Evolutionary conservation across 1,140 invertebrate species (phyloP), one percentile per base, ranked within the genome.

Genomic region (Trachymyrmex septentrionalis): DNA sequence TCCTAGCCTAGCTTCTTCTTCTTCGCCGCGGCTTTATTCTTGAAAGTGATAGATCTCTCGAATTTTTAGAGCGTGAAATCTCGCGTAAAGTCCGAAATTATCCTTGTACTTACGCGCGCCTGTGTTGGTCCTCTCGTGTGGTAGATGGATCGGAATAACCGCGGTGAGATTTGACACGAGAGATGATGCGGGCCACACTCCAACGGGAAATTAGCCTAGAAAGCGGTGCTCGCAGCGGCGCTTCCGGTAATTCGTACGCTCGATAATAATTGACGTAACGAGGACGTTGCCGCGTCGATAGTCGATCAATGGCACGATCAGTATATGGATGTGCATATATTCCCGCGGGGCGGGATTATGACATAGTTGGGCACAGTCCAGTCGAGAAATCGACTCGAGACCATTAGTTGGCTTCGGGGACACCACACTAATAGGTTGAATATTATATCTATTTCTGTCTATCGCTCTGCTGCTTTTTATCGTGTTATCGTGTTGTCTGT

Each of bases 251-350:
- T 92, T 88, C 87, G 88, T 88, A 86, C 85, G 86, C 61, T 91
- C 87, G 85, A 92, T 91, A 92, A 91, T 92, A 92, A 92, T 92
- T 92, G 90, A 91, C 90, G 89, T 92, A 92, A 92, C 91, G 89
- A 91, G 90, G 90, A 92, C 85, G 86, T 44, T 44, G 38, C 38
- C 9, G 38, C 38, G 38, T 86, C 78, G 87, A 53, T 59, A 76
- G 27, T 24, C 90, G 90, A 91, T 91, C 88, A 87, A 87, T 91
- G 73, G 64, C 66, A 69, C 73, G 91, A 92, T 92, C 85, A 67
- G 86, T 86, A 76, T 82, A 86, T 55, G 64, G 30, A 34, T 27
- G 55, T 63, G 69, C 77, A 82, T 82, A 82, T 82, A 86, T 86
- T 84, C 85, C 66, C 78, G 55, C 55, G 55, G 57, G 85, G 55